These are phyloP conservation scores for Albula glossodonta DNA, from an alignment of 2,113 vertebrate genomes.

Conservation along the genomic window DNA sequence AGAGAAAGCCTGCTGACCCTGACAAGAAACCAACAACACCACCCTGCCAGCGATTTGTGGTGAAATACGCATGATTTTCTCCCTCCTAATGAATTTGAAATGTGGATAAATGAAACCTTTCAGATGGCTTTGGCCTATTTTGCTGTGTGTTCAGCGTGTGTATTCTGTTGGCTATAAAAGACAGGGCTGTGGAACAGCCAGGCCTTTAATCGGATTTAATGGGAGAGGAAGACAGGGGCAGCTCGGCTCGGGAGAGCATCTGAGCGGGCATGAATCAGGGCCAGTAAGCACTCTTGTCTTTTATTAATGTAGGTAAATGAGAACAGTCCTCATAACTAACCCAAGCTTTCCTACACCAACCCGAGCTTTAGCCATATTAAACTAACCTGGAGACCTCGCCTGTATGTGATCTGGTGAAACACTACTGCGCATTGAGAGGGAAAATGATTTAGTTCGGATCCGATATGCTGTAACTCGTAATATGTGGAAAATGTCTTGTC, in stretches of 20 bases:
- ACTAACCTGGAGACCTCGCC: no score
- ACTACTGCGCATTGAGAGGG: no score
- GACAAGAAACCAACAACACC: background rate
- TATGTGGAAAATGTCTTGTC: no score
- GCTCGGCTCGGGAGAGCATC: no score
- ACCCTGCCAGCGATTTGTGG: background rate
- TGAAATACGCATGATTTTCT: background rate
- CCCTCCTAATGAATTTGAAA: background rate
- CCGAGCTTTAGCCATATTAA: no score
- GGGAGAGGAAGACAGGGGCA: background rate
- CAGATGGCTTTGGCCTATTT: background rate
- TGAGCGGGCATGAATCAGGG: no score
- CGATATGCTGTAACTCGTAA: no score
- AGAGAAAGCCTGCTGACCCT: conserved; percentile 7
- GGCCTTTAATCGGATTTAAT: background rate
- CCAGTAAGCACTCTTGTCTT: background rate
- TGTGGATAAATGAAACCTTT: conserved; percentile 13
- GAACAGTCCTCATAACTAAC: background rate
- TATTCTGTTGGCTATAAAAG: background rate
- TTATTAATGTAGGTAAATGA: background rate
- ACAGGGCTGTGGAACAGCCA: background rate
- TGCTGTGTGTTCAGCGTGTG: background rate
- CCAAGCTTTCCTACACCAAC: no score
- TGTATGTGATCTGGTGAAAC: no score
- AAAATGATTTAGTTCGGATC: no score